These are phyloP conservation scores for Phainopepla nitens DNA, from an alignment of 2,113 vertebrate species.

Conservation along the genomic window DNA sequence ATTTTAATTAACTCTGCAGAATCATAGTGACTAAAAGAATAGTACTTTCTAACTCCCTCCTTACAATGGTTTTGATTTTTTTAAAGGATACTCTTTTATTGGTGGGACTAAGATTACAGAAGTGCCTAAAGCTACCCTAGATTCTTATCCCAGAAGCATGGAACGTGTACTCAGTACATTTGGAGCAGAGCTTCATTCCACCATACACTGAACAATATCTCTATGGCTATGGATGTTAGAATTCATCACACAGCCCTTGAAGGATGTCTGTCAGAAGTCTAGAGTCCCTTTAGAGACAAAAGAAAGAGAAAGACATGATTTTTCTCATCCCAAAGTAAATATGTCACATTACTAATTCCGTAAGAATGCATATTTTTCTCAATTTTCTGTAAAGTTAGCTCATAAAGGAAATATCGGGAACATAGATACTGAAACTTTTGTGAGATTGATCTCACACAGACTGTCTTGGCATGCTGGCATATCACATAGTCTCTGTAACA, in stretches of 20 bases:
- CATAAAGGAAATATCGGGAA: background rate
- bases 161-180: background rate
- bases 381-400: background rate
- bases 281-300: background rate
- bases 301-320: background rate
- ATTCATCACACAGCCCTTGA: background rate
- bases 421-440: background rate
- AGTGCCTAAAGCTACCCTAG: background rate
- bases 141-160: background rate
- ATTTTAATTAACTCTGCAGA: background rate
- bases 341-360: background rate
- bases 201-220: background rate
- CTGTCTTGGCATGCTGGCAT: background rate
- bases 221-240: background rate
- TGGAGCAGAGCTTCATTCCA: background rate
- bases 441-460: background rate
- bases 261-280: background rate
- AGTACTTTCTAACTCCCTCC: background rate
- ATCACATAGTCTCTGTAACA: background rate
- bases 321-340: background rate
- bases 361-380: background rate
- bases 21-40: background rate
- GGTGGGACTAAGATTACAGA: constrained; percentile 20
- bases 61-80: background rate
- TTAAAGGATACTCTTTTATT: background rate